phyloP scores from a whole-genome alignment of 2,888 invertebrate genomes.

The Gasteruption jaculator region DNA sequence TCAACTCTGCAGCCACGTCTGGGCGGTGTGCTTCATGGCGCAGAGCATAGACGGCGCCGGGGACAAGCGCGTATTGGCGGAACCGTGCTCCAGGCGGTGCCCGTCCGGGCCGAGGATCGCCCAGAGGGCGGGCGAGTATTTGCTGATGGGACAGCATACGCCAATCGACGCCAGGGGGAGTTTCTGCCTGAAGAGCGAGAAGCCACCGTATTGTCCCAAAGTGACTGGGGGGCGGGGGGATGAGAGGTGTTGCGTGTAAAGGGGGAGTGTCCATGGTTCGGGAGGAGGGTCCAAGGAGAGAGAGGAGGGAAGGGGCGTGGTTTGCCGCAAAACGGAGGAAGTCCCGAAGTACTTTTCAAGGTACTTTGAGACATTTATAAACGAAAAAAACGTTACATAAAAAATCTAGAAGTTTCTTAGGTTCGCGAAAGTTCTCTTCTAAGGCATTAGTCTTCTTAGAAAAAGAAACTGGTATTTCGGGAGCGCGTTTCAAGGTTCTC shows the following conservation, averaged over 20 bases:
- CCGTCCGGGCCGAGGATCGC: conserved; percentile 61
- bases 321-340: too few relatives aligned
- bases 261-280: too few relatives aligned
- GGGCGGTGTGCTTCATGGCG: conserved; percentile 76
- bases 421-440: too few relatives aligned
- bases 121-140: conserved; percentile 56
- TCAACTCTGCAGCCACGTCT: conserved; percentile 75
- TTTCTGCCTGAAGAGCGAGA: conserved; percentile 63
- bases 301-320: too few relatives aligned
- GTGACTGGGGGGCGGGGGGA: conserved; percentile 57
- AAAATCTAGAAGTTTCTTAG: too few relatives aligned
- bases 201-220: conserved; percentile 69
- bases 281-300: too few relatives aligned
- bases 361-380: too few relatives aligned
- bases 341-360: too few relatives aligned
- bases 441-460: too few relatives aligned
- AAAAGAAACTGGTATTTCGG: too few relatives aligned
- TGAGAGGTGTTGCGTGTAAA: conserved; percentile 67
- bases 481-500: too few relatives aligned
- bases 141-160: conserved; percentile 69
- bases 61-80: conserved; percentile 55
- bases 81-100: conserved; percentile 71
- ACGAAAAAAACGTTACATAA: too few relatives aligned
- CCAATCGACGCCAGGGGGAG: conserved; percentile 68
- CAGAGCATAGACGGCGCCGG: conserved; percentile 63